phyloP scores from a whole-genome alignment of 2,888 invertebrate genomes.

The Euplexia lucipara region DNA sequence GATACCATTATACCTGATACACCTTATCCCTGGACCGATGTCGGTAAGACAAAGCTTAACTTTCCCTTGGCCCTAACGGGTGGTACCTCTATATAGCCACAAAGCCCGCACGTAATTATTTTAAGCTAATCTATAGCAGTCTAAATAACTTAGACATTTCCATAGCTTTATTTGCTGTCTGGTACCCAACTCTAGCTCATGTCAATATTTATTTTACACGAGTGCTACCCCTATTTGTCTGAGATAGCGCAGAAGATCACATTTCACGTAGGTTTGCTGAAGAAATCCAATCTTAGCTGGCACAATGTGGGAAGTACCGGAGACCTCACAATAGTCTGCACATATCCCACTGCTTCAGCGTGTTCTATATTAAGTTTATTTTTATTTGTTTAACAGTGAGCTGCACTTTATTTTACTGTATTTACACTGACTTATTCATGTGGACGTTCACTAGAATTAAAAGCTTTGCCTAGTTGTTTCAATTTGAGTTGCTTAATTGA shows the following conservation, averaged over 20 bases:
- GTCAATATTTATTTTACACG: slow-evolving; percentile 62
- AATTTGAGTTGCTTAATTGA: slow-evolving; percentile 3
- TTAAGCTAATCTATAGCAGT: background rate
- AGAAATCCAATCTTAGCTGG: slow-evolving; percentile 77
- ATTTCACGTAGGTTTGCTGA: slow-evolving; percentile 70
- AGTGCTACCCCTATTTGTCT: slow-evolving; percentile 62
- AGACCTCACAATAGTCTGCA: slow-evolving; percentile 73
- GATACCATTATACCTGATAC: too few species aligned
- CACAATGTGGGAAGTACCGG: slow-evolving; percentile 69
- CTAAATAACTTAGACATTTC: slow-evolving; percentile 1
- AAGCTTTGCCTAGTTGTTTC: slow-evolving; percentile 1
- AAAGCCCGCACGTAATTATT: background rate
- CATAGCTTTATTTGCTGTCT: slow-evolving; percentile 13
- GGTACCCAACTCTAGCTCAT: slow-evolving; percentile 23
- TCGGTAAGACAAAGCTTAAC: too few species aligned
- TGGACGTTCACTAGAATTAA: background rate
- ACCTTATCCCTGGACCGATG: too few species aligned
- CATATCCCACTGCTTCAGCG: slow-evolving; percentile 65
- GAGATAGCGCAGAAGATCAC: slow-evolving; percentile 69
- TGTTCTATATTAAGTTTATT: slow-evolving; percentile 64
- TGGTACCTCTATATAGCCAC: too few species aligned
- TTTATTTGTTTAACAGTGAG: slow-evolving; percentile 60
- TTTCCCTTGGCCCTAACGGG: too few species aligned
- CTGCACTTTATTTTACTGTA: slow-evolving; percentile 32
- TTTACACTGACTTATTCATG: slow-evolving; percentile 11